Conservation (phyloP, 2,113 vertebrate species). For the Megaptera novaeangliae region DNA sequence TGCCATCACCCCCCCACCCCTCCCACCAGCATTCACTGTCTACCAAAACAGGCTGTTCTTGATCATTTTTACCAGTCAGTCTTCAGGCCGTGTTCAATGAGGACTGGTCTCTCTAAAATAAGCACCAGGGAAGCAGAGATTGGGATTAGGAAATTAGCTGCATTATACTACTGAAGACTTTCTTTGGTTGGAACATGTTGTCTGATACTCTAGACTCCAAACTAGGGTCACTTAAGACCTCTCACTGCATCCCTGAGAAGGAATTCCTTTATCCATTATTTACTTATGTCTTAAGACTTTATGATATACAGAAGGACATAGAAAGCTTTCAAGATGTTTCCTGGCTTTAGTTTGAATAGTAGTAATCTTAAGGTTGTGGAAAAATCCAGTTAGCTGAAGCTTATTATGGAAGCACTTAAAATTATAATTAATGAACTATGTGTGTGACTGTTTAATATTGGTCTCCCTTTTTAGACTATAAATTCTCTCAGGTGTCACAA, state of each 20-base stretch:
- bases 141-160: not conserved
- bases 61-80: not conserved
- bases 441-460: not conserved
- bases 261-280: not conserved
- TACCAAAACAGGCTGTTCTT: not conserved
- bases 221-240: not conserved
- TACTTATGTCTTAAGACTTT: not conserved
- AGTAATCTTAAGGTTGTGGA: not conserved
- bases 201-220: not conserved
- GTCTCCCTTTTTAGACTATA: not conserved
- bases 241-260: not conserved
- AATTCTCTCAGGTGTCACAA: not conserved
- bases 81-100: not conserved
- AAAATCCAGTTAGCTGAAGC: not conserved
- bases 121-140: not conserved
- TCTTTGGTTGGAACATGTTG: not conserved
- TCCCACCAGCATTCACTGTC: not conserved
- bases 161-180: not conserved
- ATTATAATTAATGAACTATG: not conserved
- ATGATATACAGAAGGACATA: not conserved
- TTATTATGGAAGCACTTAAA: not conserved
- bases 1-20: not conserved
- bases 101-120: not conserved
- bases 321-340: not conserved
- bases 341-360: not conserved